Evolutionary conservation across 2,797 vertebrate species (phyloP).

Genomic region (Oophaga sylvatica): DNA sequence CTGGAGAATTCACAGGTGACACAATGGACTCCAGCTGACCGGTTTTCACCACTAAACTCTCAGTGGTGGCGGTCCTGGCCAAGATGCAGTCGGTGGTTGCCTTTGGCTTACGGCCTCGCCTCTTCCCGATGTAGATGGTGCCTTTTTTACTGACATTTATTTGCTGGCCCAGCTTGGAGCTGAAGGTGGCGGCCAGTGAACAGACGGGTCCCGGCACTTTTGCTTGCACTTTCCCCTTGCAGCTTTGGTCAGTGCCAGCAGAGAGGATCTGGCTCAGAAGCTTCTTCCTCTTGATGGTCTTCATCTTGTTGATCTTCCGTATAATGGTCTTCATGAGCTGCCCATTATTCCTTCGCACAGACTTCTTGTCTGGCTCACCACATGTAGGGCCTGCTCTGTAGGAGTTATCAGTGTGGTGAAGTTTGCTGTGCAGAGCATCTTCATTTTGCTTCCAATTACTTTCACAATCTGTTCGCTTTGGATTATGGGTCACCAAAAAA

Average conservation of each 20-base stretch:
- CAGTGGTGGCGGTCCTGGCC: conserved; percentile 63
- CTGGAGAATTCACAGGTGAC: conserved; percentile 78
- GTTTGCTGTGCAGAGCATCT: conserved; percentile 73
- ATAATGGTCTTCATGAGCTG: conserved; percentile 94
- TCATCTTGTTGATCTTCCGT: conserved; percentile 96
- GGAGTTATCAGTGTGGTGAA: conserved; percentile 68
- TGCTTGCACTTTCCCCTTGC: conserved; percentile 79
- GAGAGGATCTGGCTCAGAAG: conserved; percentile 87
- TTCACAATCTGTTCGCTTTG: conserved; percentile 70
- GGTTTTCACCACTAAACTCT: conserved; percentile 71
- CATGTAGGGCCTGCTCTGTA: conserved; percentile 70
- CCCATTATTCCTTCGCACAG: conserved; percentile 85
- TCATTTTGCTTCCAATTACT: conserved; percentile 68
- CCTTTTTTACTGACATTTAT: conserved; percentile 99
- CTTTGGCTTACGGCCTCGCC: conserved; percentile 95
- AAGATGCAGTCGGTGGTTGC: conserved; percentile 75
- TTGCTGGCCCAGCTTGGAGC: conserved; percentile 91
- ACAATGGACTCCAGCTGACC: conserved; percentile 72
- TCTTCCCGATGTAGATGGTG: conserved; percentile 98
- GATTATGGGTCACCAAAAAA: conserved; percentile 79
- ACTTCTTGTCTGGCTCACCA: conserved; percentile 79
- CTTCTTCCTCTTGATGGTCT: conserved; percentile 92
- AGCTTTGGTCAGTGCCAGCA: conserved; percentile 74
- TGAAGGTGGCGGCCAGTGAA: conserved; percentile 91
- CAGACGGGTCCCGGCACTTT: conserved; percentile 82